phyloP scores from a whole-genome alignment of 2,113 vertebrate species.

The Coreoperca whiteheadi region DNA sequence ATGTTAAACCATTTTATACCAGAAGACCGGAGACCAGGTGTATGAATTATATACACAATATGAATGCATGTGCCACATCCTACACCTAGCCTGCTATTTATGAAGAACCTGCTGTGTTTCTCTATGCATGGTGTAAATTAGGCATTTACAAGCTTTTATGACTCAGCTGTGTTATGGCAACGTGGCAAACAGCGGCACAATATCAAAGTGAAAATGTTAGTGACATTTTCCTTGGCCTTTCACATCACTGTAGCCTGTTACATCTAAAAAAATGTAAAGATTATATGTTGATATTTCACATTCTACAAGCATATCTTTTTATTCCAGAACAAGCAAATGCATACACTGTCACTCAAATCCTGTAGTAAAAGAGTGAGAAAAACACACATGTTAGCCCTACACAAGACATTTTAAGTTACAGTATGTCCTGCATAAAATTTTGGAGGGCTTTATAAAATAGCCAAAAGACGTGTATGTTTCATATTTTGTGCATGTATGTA shows the following conservation, averaged over 20 bases:
- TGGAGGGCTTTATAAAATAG: not conserved
- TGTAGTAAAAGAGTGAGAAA: not conserved
- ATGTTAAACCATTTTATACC: not conserved
- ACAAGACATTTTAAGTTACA: not conserved
- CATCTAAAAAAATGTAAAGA: not conserved
- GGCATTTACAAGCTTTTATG: conserved; percentile 5
- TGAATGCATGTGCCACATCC: not conserved
- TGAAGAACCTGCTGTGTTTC: conserved; percentile 27
- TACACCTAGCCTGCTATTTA: not conserved
- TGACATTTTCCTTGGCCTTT: not conserved
- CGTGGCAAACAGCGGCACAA: conserved; percentile 1
- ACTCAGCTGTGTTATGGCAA: conserved; percentile 8
- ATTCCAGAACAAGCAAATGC: not conserved
- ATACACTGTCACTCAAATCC: not conserved
- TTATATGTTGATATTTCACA: not conserved
- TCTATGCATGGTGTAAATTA: not conserved
- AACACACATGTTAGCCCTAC: not conserved
- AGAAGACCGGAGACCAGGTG: not conserved
- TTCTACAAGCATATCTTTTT: not conserved
- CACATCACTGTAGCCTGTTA: not conserved
- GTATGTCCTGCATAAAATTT: not conserved
- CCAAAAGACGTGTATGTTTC: not conserved
- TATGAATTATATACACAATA: conserved; percentile 5
- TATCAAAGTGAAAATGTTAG: not conserved
- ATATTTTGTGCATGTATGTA: not conserved